Base-by-base conservation (phyloP, 2,113 vertebrate genomes). In the Dasyprocta punctata region DNA sequence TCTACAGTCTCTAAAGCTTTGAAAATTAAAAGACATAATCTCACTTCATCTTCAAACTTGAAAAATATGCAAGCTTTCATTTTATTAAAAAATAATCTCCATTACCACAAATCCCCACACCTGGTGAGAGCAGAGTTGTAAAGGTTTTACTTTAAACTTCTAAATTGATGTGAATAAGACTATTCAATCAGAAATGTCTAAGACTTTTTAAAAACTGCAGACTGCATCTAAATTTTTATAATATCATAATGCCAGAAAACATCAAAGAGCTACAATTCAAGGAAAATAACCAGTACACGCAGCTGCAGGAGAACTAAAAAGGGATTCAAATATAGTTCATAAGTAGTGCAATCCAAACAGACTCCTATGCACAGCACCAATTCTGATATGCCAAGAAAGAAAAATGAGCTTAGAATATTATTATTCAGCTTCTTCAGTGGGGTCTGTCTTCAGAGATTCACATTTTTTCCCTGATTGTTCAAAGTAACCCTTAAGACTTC, bases 251-350 rank as follows among this genome's bases (percentile, higher is more conserved):
- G 56, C 92, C 81, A 93, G 80, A 81, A 87, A 92, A 88, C 80
- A 96, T 80, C 81, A 93, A 92, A 97, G 41, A 90, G 38, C 80
- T 84, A 67, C 44, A 81, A 95, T 77, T 80, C 84, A 96, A 95
- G 92, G 71, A 96, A 97, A 94, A 91, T 56, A 90, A 69, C 9
- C 77, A 84, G 85, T 24, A 63, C 54, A 75, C 71, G 77, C 69
- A 96, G 90, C 88, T 92, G 20, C 58, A 92, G 61, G 60, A 90
- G 4, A 78, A 44, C 36, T 90, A 52, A 44, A 56, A 90, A 44
- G 38, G 41, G 85, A 65, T 61, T 95, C 36, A 94, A 95, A 81
- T 69, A 58, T 19, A 14, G 10, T 44, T 84, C 86, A 92, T 7
- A 84, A 56, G 54, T 36, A 80, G 82, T 61, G 11, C 47, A 41